phyloP scores from a whole-genome alignment of 2,113 vertebrate genomes.

The Charina bottae region DNA sequence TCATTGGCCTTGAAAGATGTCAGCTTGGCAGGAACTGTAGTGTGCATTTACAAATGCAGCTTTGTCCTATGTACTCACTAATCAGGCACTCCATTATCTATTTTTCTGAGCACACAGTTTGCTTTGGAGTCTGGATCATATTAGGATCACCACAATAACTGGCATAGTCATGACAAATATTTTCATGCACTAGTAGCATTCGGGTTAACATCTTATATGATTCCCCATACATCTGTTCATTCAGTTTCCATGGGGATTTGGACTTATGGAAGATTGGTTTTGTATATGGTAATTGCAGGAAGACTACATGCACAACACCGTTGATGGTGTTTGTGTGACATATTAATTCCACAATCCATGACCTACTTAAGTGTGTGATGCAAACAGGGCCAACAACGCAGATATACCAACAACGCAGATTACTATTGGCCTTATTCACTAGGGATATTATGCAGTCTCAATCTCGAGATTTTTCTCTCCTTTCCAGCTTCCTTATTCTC shows the following conservation, averaged over 20 bases:
- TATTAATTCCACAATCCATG: neutral
- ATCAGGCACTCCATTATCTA: neutral
- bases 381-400: neutral
- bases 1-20: slow-evolving; percentile 7
- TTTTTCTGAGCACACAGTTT: neutral
- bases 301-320: neutral
- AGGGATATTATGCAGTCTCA: neutral
- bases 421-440: neutral
- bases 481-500: neutral
- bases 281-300: neutral
- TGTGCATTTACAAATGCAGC: neutral
- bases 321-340: neutral
- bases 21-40: neutral
- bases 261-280: neutral
- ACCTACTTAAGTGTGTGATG: neutral
- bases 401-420: neutral
- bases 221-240: neutral
- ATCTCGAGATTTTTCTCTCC: neutral
- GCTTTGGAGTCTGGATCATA: neutral
- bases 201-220: neutral
- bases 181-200: neutral
- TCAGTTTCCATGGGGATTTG: neutral
- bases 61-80: neutral
- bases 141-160: neutral
- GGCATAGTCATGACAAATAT: neutral